Conservation (phyloP, 2,888 invertebrate genomes). For the Rotaria sp. region DNA sequence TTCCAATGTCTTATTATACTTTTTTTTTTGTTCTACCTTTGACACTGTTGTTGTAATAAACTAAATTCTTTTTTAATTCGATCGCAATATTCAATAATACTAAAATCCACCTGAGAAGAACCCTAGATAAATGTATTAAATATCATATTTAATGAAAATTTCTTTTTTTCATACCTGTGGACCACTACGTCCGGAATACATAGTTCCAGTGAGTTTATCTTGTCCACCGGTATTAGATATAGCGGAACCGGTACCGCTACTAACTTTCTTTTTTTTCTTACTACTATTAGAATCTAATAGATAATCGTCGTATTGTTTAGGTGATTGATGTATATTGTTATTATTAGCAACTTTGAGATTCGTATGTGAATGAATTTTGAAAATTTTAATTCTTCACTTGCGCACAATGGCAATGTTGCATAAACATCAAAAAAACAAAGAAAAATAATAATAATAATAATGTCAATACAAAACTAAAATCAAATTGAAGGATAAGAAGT, state of each 20-base stretch:
- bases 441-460: neutral
- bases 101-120: neutral
- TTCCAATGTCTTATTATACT: neutral
- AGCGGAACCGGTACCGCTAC: conserved; percentile 3
- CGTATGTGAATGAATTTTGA: conserved; percentile 22
- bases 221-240: neutral
- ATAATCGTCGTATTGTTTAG: neutral
- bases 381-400: neutral
- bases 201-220: neutral
- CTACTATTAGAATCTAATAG: neutral
- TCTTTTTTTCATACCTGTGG: neutral
- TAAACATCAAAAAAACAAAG: neutral
- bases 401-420: neutral
- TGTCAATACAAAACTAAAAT: neutral
- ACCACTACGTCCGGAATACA: conserved; percentile 10
- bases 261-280: neutral
- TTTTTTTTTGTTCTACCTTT: neutral
- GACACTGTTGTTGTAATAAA: conserved; percentile 37
- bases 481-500: neutral
- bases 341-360: neutral
- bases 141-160: too few relatives aligned
- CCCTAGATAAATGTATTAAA: neutral
- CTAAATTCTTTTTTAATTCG: conserved; percentile 40
- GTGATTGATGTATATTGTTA: neutral
- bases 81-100: conserved; percentile 35